A percentile compares a stretch with the other conserved stretches of the same genome.
Conservation (phyloP, 92 coral and sea anemone species). For the Phymanthus crucifer region DNA sequence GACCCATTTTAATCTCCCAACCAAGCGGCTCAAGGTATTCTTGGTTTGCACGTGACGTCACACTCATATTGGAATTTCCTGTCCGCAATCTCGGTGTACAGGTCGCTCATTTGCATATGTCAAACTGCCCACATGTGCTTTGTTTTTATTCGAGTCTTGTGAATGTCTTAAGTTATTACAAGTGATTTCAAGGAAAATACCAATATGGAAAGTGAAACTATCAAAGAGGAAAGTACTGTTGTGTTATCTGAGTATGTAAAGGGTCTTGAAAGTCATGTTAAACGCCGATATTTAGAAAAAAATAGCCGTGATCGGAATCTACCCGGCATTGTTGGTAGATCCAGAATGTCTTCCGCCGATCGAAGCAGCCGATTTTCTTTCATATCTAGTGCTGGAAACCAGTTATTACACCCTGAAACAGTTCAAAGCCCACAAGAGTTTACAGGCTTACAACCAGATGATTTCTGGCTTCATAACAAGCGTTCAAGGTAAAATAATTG, state of each 20-base stretch:
- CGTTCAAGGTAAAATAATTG: constrained; percentile 16
- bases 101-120: constrained; percentile 40
- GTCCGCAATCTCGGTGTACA: constrained; percentile 46
- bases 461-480: too few relatives aligned
- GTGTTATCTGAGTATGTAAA: constrained; percentile 48
- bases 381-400: constrained; percentile 47
- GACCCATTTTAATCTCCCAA: too few relatives aligned
- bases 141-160: constrained; percentile 11
- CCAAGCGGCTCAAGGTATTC: too few relatives aligned
- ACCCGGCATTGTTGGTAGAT: constrained; percentile 36
- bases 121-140: constrained; percentile 35
- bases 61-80: constrained; percentile 21
- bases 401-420: constrained; percentile 45
- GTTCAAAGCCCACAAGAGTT: constrained; percentile 23
- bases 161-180: background rate
- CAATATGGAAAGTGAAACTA: background rate
- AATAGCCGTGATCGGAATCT: constrained; percentile 45
- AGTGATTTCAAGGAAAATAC: background rate
- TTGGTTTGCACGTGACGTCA: constrained; percentile 48
- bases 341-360: constrained; percentile 46
- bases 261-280: constrained; percentile 34
- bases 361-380: constrained; percentile 42
- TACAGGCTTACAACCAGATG: constrained; percentile 25
- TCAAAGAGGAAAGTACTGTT: background rate
- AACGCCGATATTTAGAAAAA: constrained; percentile 42